Percentiles rank a stretch among this genome's conserved stretches.
Conservation (phyloP, 1,140 invertebrate genomes). For the Drosophila mojavensis region DNA sequence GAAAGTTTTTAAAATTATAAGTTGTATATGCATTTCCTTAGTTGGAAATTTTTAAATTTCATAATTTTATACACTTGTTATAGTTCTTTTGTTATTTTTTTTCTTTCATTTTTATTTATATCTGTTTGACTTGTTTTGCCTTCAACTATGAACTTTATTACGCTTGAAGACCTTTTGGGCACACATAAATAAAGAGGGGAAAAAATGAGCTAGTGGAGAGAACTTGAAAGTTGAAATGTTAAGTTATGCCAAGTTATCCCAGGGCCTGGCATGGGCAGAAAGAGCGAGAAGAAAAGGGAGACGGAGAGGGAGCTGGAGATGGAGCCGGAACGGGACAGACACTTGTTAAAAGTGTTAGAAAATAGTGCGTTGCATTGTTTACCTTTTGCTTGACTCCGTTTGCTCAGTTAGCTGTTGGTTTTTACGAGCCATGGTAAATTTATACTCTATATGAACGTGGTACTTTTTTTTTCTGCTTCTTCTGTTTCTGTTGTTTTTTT, state of each 20-base stretch:
- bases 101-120: not conserved
- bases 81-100: slow-evolving; percentile 42
- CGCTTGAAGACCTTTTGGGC: slow-evolving; percentile 68
- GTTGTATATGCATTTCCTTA: slow-evolving; percentile 7
- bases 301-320: no score
- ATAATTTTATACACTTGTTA: slow-evolving; percentile 52
- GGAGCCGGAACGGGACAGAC: slow-evolving; percentile 43
- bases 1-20: not conserved
- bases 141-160: slow-evolving; percentile 79
- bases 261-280: slow-evolving; percentile 6
- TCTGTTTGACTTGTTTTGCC: slow-evolving; percentile 55
- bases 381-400: slow-evolving; percentile 76
- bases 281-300: not conserved
- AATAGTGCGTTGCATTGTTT: slow-evolving; percentile 83
- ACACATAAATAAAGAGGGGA: slow-evolving; percentile 44
- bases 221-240: slow-evolving; percentile 64
- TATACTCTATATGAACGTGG: slow-evolving; percentile 34
- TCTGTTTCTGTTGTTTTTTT: slow-evolving; percentile 40
- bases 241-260: slow-evolving; percentile 25
- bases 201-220: slow-evolving; percentile 29
- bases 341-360: slow-evolving; percentile 81
- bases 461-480: slow-evolving; percentile 3
- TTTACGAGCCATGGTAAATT: slow-evolving; percentile 56
- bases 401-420: slow-evolving; percentile 55
- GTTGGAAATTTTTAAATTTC: slow-evolving; percentile 19